Conservation (phyloP, 2,888 invertebrate genomes). For the Macrophya annulata region DNA sequence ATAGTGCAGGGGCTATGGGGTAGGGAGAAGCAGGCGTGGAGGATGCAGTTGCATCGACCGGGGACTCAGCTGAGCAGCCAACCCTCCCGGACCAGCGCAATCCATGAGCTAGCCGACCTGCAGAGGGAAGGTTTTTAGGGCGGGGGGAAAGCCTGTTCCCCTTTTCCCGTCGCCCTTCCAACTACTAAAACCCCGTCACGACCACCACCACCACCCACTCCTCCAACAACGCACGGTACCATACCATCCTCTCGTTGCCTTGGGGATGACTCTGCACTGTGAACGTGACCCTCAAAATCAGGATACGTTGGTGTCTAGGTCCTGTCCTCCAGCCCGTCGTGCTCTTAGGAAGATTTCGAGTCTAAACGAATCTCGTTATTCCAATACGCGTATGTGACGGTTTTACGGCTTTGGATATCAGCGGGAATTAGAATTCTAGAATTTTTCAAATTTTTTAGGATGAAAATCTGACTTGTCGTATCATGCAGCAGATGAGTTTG, state of each 20-base stretch:
- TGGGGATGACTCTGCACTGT: conserved; percentile 74
- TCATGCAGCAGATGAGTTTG: no score
- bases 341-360: conserved; percentile 28
- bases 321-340: conserved; percentile 35
- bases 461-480: neutral
- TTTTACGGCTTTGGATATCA: neutral
- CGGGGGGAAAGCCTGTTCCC: conserved; percentile 3
- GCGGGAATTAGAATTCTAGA: no score
- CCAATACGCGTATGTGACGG: neutral
- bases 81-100: conserved; percentile 59
- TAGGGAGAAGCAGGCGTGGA: conserved; percentile 64
- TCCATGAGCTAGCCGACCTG: conserved; percentile 31
- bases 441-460: neutral
- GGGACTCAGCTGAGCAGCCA: conserved; percentile 74
- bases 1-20: conserved; percentile 59
- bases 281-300: conserved; percentile 79
- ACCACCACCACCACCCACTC: conserved; percentile 53
- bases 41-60: conserved; percentile 77
- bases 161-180: conserved; percentile 61
- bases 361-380: neutral
- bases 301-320: conserved; percentile 64
- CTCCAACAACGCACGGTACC: conserved; percentile 61
- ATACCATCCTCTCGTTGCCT: conserved; percentile 46
- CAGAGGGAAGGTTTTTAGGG: neutral
- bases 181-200: conserved; percentile 71